Conservation (phyloP, 2,113 vertebrate genomes). For the Cichladusa arquata region DNA sequence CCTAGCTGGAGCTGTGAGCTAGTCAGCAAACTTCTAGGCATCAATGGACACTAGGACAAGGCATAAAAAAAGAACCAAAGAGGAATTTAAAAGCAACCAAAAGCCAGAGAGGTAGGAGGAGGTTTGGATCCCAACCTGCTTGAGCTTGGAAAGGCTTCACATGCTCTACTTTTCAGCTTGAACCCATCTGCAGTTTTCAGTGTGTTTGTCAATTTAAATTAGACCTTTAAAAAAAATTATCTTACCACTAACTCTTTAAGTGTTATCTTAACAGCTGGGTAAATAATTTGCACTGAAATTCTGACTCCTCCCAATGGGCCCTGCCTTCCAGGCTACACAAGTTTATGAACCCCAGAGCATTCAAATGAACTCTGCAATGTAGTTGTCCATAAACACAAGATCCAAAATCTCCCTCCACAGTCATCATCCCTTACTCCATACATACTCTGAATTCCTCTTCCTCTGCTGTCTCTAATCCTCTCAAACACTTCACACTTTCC, state of each 20-base stretch:
- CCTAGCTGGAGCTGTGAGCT: neutral
- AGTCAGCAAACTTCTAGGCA: neutral
- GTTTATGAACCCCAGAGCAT: neutral
- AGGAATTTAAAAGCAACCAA: neutral
- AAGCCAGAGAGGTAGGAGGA: neutral
- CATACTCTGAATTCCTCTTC: neutral
- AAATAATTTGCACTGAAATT: slow-evolving; percentile 6
- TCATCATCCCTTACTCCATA: neutral
- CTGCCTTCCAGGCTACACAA: neutral
- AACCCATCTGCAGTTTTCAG: neutral
- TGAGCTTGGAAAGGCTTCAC: slow-evolving; percentile 7
- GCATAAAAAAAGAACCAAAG: neutral
- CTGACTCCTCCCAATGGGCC: neutral
- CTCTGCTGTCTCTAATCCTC: neutral
- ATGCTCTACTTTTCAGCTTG: neutral
- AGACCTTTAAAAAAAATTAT: neutral
- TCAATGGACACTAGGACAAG: neutral
- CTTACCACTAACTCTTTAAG: neutral
- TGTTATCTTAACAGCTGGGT: neutral
- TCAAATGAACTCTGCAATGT: neutral
- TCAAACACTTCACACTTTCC: neutral
- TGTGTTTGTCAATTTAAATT: neutral
- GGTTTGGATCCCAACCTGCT: neutral
- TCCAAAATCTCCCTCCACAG: neutral
- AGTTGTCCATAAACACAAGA: neutral